Percentiles rank a stretch among this genome's conserved stretches.
Evolutionary conservation across 2,797 vertebrate species (phyloP).

Genomic region (Oreochromis grahami): DNA sequence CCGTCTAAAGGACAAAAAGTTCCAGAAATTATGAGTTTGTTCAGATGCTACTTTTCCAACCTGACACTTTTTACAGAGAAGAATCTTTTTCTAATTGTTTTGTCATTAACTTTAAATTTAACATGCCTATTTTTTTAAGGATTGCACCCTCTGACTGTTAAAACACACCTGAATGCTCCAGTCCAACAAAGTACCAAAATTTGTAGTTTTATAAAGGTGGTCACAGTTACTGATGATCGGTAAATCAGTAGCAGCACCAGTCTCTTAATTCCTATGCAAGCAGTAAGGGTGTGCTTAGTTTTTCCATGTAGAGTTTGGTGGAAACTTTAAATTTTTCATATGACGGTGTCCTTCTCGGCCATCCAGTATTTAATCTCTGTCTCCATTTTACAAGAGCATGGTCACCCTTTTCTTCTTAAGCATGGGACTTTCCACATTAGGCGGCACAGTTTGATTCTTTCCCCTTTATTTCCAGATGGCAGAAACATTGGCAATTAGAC

Average conservation of each 20-base stretch:
- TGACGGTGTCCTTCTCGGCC: neutral
- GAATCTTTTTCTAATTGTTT: neutral
- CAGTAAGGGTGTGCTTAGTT: neutral
- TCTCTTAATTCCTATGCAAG: neutral
- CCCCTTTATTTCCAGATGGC: neutral
- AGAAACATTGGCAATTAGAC: neutral
- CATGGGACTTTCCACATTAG: neutral
- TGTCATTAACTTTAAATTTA: neutral
- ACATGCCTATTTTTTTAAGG: neutral
- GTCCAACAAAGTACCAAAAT: neutral
- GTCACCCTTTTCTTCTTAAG: neutral
- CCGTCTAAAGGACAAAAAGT: neutral
- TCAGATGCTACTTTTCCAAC: neutral
- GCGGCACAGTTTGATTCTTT: neutral
- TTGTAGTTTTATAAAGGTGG: fast-evolving
- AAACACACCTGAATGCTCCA: neutral
- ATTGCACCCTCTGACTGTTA: fast-evolving
- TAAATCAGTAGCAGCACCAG: neutral
- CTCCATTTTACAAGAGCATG: neutral
- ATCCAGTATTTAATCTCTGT: neutral
- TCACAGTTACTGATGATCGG: neutral
- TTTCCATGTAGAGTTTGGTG: neutral
- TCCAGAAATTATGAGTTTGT: neutral
- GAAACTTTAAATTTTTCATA: neutral
- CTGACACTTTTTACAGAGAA: fast-evolving